These are phyloP conservation scores for Silvanus unidentatus DNA, from an alignment of 2,888 invertebrate species.

Conservation along the genomic window DNA sequence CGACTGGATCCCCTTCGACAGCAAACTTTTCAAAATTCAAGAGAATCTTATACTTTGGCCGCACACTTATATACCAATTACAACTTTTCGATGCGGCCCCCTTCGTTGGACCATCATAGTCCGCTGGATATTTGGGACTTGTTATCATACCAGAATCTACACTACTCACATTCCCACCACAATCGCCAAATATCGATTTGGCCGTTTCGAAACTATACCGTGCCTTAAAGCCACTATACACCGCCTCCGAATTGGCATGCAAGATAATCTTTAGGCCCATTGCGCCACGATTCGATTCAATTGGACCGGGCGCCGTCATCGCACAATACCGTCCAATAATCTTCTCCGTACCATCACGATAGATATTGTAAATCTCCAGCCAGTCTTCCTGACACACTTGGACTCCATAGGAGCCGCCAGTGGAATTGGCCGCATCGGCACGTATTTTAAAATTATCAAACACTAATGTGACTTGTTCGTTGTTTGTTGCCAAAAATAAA, in stretches of 20 bases:
- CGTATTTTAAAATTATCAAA: slow-evolving; percentile 89
- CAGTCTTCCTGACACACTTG: slow-evolving; percentile 85
- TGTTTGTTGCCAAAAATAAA: slow-evolving; percentile 77
- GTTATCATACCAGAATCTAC: slow-evolving; percentile 76
- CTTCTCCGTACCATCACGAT: slow-evolving; percentile 73
- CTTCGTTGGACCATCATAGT: slow-evolving; percentile 78
- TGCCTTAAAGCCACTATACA: slow-evolving; percentile 94
- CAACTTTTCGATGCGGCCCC: slow-evolving; percentile 83
- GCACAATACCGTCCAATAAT: slow-evolving; percentile 90
- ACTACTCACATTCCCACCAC: slow-evolving; percentile 85
- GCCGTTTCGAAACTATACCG: slow-evolving; percentile 87
- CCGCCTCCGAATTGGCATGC: slow-evolving; percentile 79
- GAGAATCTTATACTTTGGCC: slow-evolving; percentile 79
- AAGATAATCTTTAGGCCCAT: slow-evolving; percentile 82
- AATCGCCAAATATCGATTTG: slow-evolving; percentile 85
- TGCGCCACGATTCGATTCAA: slow-evolving; percentile 86
- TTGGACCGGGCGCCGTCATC: slow-evolving; percentile 86
- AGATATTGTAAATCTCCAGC: slow-evolving; percentile 89
- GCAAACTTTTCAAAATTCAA: slow-evolving; percentile 88
- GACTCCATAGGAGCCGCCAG: slow-evolving; percentile 69
- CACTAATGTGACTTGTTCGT: slow-evolving; percentile 84
- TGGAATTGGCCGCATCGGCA: slow-evolving; percentile 72
- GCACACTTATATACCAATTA: slow-evolving; percentile 92
- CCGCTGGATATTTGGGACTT: slow-evolving; percentile 85
- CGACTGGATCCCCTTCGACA: slow-evolving; percentile 86